phyloP scores from a whole-genome alignment of 2,888 invertebrate genomes.

The Anodontia alba region DNA sequence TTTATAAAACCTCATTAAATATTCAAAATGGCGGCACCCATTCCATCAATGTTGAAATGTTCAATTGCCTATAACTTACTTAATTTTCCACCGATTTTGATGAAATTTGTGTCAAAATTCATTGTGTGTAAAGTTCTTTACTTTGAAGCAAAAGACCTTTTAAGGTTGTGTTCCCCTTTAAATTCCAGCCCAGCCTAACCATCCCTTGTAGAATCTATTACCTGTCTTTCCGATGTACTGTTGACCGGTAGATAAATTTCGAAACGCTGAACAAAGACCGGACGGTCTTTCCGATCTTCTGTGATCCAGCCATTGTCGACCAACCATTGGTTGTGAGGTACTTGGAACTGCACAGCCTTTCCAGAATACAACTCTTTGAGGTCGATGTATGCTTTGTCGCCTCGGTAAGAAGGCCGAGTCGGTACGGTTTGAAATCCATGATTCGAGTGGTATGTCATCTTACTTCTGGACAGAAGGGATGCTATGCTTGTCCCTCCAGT shows the following conservation, averaged over 20 bases:
- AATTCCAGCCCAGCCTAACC: no score
- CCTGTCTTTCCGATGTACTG: not conserved
- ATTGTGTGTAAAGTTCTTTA: no score
- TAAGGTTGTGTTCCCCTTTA: no score
- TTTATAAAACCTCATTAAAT: no score
- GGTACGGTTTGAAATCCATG: not conserved
- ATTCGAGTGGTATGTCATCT: not conserved
- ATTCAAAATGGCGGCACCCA: no score
- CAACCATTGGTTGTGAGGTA: not conserved
- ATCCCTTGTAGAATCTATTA: no score
- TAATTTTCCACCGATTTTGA: no score
- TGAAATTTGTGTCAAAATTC: no score
- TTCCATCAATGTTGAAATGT: no score
- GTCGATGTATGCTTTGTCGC: conserved; percentile 1
- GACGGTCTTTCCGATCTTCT: not conserved
- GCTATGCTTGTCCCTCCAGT: not conserved
- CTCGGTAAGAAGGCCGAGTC: not conserved
- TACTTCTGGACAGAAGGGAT: not conserved
- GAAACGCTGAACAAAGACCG: conserved; percentile 4
- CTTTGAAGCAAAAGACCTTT: no score
- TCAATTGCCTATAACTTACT: no score
- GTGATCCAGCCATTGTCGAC: not conserved
- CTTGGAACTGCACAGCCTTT: not conserved
- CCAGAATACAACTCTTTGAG: not conserved
- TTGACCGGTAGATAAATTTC: not conserved